phyloP scores from a whole-genome alignment of 2,888 invertebrate species.

The Hirtodrosophila histrioides region DNA sequence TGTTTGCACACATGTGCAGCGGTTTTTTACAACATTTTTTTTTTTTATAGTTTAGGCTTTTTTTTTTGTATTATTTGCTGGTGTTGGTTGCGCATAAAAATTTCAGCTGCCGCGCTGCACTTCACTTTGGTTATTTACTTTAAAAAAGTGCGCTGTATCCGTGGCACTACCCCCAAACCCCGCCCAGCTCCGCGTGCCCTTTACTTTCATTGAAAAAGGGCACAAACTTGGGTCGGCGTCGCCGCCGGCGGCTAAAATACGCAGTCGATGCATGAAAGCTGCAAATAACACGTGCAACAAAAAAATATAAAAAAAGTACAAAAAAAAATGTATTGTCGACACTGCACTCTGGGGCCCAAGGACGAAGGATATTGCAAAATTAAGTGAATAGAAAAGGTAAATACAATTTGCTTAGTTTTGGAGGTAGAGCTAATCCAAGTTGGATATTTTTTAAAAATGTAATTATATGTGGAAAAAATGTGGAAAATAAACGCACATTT shows the following conservation, averaged over 20 bases:
- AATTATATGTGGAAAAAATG: too few relatives aligned
- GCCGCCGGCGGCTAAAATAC: conserved; percentile 66
- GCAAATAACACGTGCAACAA: conserved; percentile 58
- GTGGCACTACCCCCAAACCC: background rate
- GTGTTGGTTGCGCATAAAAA: conserved; percentile 53
- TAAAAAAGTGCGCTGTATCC: conserved; percentile 19
- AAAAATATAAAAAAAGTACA: background rate
- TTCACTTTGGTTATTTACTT: conserved; percentile 62
- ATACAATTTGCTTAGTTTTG: too few relatives aligned
- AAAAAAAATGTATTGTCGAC: too few relatives aligned
- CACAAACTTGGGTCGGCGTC: conserved; percentile 40
- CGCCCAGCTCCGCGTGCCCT: background rate
- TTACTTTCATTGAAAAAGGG: conserved; percentile 22
- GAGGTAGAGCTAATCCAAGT: too few relatives aligned
- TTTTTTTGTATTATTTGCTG: conserved; percentile 16
- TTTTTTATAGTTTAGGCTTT: conserved; percentile 41
- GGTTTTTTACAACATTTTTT: conserved; percentile 54
- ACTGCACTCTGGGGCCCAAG: too few relatives aligned
- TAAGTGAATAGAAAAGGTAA: too few relatives aligned
- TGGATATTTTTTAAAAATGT: too few relatives aligned
- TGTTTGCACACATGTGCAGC: conserved; percentile 52
- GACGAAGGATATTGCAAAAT: too few relatives aligned
- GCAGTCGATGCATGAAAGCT: conserved; percentile 77
- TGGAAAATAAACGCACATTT: too few relatives aligned
- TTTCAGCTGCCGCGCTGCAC: conserved; percentile 53